Evolutionary conservation across 2,888 invertebrate species (phyloP).

Genomic region (Scaptodrosophila latifasciaeformis): DNA sequence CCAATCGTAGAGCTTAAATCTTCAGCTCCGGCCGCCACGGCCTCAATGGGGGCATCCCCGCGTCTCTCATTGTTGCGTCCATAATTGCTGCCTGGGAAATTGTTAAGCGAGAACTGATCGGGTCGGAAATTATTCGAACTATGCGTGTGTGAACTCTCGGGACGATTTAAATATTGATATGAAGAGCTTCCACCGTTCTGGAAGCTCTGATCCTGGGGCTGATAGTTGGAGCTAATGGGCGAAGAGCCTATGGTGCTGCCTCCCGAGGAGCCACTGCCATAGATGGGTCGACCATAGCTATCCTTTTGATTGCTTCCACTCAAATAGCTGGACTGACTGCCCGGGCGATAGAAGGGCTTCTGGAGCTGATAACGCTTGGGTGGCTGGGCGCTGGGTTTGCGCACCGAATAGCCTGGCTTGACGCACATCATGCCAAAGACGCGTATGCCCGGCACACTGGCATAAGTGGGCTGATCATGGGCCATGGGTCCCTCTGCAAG

Average conservation of each 20-base stretch:
- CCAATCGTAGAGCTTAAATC: slow-evolving; percentile 35
- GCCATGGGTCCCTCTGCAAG: slow-evolving; percentile 94
- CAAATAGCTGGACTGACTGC: slow-evolving; percentile 46
- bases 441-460: slow-evolving; percentile 93
- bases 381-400: slow-evolving; percentile 73
- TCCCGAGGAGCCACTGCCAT: slow-evolving; percentile 39
- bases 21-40: slow-evolving; percentile 54
- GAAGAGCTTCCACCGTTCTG: slow-evolving; percentile 57
- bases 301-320: slow-evolving; percentile 49
- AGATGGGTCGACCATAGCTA: slow-evolving; percentile 56
- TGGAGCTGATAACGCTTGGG: slow-evolving; percentile 74
- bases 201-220: slow-evolving; percentile 67
- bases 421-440: slow-evolving; percentile 97
- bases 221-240: slow-evolving; percentile 64
- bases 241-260: slow-evolving; percentile 39
- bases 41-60: slow-evolving; percentile 70
- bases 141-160: slow-evolving; percentile 67
- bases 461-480: slow-evolving; percentile 94
- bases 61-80: slow-evolving; percentile 73
- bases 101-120: slow-evolving; percentile 66
- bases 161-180: slow-evolving; percentile 74
- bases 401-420: slow-evolving; percentile 76
- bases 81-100: slow-evolving; percentile 71
- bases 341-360: slow-evolving; percentile 72
- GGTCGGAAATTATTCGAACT: slow-evolving; percentile 66